Evolutionary conservation across 2,113 vertebrate species (phyloP).

Genomic region (Plestiodon gilberti): DNA sequence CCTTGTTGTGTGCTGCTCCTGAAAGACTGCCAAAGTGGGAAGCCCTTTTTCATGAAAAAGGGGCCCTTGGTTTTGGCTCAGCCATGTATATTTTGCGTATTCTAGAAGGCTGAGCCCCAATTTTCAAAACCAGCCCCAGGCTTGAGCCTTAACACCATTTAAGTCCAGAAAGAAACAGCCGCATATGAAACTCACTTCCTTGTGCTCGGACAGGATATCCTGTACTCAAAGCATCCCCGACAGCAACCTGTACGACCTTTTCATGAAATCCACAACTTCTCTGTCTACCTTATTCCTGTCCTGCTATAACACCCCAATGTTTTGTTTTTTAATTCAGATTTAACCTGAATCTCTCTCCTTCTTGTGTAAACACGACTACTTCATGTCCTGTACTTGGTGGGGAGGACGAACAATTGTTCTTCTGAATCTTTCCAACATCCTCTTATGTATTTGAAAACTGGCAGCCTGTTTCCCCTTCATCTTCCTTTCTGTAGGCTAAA

Average conservation of each 20-base stretch:
- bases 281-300: background rate
- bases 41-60: background rate
- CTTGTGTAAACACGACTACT: constrained; percentile 7
- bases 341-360: background rate
- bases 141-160: background rate
- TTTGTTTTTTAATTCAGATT: background rate
- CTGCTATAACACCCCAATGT: background rate
- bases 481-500: constrained; percentile 31
- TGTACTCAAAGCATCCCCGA: background rate
- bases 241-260: too few relatives aligned
- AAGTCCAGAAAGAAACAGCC: background rate
- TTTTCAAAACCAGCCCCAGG: background rate
- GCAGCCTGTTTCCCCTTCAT: background rate
- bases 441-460: background rate
- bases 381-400: background rate
- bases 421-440: constrained; percentile 21
- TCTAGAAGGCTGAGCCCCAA: background rate
- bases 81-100: background rate
- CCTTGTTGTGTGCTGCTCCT: too few relatives aligned
- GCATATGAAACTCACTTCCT: background rate
- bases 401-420: constrained; percentile 19
- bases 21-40: background rate
- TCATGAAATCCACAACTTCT: background rate
- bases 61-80: background rate
- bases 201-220: background rate